Conservation (phyloP, 2,113 vertebrate species). For the Ancistrus triradiatus region DNA sequence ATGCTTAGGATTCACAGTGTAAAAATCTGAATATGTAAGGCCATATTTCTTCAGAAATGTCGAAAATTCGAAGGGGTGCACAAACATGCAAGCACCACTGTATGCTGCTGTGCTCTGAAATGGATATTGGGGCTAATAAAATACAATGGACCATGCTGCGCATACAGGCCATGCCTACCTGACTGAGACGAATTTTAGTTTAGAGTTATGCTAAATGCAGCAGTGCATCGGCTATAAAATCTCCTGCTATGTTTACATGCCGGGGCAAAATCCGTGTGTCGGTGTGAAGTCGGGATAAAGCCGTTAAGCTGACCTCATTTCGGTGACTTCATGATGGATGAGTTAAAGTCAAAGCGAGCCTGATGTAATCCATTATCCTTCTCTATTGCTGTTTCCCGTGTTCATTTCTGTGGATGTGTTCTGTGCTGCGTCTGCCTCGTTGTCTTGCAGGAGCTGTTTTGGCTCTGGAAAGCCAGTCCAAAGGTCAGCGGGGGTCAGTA, state of each 20-base stretch:
- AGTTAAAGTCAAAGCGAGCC: background rate
- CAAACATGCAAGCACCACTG: no score
- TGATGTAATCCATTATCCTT: background rate
- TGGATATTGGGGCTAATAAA: no score
- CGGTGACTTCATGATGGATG: background rate
- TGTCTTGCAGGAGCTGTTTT: slow-evolving; percentile 70
- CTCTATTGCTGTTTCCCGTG: background rate
- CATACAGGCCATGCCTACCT: no score
- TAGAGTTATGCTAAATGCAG: no score
- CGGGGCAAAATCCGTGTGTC: background rate
- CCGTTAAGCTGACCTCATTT: background rate
- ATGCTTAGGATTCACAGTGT: no score
- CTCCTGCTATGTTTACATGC: background rate
- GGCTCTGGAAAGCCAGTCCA: slow-evolving; percentile 75
- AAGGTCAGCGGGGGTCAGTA: slow-evolving; percentile 63
- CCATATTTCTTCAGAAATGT: no score
- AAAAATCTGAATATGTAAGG: no score
- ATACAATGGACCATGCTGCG: no score
- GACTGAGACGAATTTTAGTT: no score
- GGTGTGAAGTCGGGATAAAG: background rate
- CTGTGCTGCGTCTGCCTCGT: slow-evolving; percentile 27
- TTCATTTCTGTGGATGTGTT: slow-evolving; percentile 18
- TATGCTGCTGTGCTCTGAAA: no score
- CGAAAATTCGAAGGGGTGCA: no score
- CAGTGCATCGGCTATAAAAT: background rate